Percentiles rank a stretch among this genome's conserved stretches.
These are phyloP conservation scores for Aphelenchoides fujianensis DNA, from an alignment of 1,140 invertebrate species.

Conservation along the genomic window DNA sequence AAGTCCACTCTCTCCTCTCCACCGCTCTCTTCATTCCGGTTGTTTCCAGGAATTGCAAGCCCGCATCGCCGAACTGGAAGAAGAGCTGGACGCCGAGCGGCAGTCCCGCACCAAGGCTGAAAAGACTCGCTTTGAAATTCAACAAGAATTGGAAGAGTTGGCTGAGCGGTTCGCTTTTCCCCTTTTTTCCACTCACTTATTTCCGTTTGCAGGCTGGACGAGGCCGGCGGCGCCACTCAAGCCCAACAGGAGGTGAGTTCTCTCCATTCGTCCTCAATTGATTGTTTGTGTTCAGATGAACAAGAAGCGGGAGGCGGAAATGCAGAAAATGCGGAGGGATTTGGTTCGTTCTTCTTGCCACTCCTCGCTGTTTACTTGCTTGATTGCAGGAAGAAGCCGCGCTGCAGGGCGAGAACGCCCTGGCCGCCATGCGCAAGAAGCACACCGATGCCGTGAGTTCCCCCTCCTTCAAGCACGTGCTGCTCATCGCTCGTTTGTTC, in stretches of 20 bases:
- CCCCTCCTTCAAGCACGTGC: too few relatives aligned
- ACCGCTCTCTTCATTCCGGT: background rate
- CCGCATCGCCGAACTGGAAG: slow-evolving; percentile 76
- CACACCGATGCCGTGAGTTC: slow-evolving; percentile 97
- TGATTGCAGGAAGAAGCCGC: slow-evolving; percentile 68
- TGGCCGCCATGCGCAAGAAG: slow-evolving; percentile 94
- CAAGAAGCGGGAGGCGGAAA: slow-evolving; percentile 97
- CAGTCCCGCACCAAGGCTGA: slow-evolving; percentile 81
- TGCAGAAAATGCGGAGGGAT: slow-evolving; percentile 93
- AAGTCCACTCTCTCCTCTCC: slow-evolving; percentile 64
- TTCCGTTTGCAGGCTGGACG: too few relatives aligned
- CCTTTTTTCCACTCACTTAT: too few relatives aligned
- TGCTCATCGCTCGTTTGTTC: too few relatives aligned
- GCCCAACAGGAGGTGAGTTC: slow-evolving; percentile 71
- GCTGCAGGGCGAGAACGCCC: slow-evolving; percentile 90
- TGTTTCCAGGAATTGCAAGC: slow-evolving; percentile 73
- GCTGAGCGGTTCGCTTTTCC: too few relatives aligned
- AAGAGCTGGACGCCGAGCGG: slow-evolving; percentile 94
- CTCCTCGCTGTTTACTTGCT: background rate
- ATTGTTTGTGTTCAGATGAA: slow-evolving; percentile 90
- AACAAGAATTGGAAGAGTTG: slow-evolving; percentile 77
- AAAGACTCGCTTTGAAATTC: slow-evolving; percentile 55
- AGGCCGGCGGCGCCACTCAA: slow-evolving; percentile 85
- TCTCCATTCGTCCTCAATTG: too few relatives aligned
- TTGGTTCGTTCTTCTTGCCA: slow-evolving; percentile 86